These are phyloP conservation scores for Parazoanthus darwini DNA, from an alignment of 92 coral and sea anemone species.

Conservation along the genomic window DNA sequence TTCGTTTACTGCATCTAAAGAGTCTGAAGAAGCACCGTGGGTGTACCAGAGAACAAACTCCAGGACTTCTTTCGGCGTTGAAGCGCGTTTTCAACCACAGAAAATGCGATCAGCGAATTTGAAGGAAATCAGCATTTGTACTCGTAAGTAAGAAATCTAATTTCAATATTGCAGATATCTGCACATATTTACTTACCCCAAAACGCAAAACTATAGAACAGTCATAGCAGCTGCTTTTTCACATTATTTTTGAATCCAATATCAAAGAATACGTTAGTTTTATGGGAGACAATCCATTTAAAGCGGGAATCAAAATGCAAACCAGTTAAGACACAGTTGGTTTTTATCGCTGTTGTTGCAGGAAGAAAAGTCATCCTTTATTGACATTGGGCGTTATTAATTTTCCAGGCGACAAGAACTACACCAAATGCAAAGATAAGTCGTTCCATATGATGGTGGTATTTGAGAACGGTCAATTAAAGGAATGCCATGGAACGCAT, in stretches of 20 bases:
- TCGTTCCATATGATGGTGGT: slow-evolving; percentile 4
- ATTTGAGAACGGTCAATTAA: background rate
- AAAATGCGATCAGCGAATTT: background rate
- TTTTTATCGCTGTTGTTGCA: background rate
- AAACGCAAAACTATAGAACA: too few relatives aligned
- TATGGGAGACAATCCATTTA: too few relatives aligned
- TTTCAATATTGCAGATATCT: too few relatives aligned
- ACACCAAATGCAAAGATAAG: background rate
- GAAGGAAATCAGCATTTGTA: background rate
- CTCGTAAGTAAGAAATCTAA: background rate
- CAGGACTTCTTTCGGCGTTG: background rate
- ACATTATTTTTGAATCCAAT: too few relatives aligned
- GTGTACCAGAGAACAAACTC: background rate
- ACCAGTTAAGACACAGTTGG: too few relatives aligned
- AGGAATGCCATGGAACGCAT: background rate
- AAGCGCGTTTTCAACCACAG: background rate
- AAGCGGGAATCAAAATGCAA: too few relatives aligned
- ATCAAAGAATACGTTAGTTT: too few relatives aligned
- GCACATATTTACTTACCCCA: too few relatives aligned
- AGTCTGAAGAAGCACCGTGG: background rate
- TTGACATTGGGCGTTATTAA: background rate
- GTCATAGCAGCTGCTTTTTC: too few relatives aligned
- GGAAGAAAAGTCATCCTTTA: background rate
- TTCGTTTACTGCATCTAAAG: background rate
- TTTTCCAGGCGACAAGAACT: background rate